These are phyloP conservation scores for Sphaerodactylus townsendi DNA, from an alignment of 2,113 vertebrate species.

Conservation along the genomic window DNA sequence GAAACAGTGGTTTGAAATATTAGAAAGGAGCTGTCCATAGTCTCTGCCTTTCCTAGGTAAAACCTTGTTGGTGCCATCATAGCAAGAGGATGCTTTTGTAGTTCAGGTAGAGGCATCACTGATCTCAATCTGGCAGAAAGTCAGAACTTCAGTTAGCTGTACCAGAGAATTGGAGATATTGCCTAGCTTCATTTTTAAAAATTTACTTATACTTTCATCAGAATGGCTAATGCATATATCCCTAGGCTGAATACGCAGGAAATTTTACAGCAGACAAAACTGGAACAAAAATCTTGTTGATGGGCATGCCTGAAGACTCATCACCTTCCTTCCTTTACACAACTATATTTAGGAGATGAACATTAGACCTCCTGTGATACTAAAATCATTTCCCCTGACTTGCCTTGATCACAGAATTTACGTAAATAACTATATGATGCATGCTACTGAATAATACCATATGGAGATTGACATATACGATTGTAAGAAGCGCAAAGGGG, in stretches of 20 bases:
- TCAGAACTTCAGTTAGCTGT: background rate
- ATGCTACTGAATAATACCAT: background rate
- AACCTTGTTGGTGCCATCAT: background rate
- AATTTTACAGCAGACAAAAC: background rate
- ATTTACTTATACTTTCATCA: background rate
- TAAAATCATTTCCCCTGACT: background rate
- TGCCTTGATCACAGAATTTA: background rate
- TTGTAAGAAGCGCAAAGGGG: background rate
- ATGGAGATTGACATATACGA: background rate
- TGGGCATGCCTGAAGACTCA: background rate
- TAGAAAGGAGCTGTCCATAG: background rate
- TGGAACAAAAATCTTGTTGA: background rate
- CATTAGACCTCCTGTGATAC: background rate
- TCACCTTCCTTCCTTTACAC: background rate
- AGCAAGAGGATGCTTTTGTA: background rate
- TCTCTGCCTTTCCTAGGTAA: background rate
- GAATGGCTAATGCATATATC: background rate
- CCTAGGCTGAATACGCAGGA: background rate
- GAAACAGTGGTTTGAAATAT: background rate
- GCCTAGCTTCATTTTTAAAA: background rate
- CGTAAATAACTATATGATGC: background rate
- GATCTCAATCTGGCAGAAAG: background rate
- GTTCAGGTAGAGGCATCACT: background rate
- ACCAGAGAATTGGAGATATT: background rate
- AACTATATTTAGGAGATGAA: background rate